Conservation (phyloP, 35 echinoderm and acorn worm genomes). For the Diadema setosum region DNA sequence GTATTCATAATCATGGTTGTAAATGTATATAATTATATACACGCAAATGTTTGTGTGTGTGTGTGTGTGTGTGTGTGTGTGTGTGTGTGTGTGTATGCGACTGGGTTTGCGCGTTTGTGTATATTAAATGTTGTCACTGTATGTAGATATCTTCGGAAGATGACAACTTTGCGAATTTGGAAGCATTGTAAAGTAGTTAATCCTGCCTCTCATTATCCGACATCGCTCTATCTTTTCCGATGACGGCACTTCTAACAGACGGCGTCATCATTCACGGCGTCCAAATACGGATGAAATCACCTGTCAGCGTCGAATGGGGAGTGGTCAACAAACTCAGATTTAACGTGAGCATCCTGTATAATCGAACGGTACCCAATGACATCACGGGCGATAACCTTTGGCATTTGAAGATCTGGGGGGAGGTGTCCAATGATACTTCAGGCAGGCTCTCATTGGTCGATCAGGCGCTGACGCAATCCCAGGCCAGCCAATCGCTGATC, state of each 20-base stretch:
- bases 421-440: background rate
- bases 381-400: background rate
- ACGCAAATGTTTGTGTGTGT: too few relatives aligned
- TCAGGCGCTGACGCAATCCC: constrained; percentile 10
- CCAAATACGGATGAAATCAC: background rate
- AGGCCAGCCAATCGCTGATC: constrained; percentile 8
- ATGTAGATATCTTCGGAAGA: too few relatives aligned
- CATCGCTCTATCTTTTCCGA: background rate
- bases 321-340: background rate
- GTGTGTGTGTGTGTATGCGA: background rate
- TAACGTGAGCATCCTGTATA: background rate
- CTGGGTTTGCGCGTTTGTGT: background rate
- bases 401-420: background rate
- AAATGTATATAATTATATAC: too few relatives aligned
- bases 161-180: background rate
- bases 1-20: too few relatives aligned
- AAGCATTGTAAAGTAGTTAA: background rate
- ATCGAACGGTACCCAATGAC: background rate
- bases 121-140: background rate
- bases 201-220: background rate
- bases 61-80: too few relatives aligned
- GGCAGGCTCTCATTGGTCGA: background rate
- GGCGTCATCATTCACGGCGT: background rate
- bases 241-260: background rate
- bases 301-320: background rate